Conservation (phyloP, 2,797 vertebrate genomes). For the Dallia pectoralis region DNA sequence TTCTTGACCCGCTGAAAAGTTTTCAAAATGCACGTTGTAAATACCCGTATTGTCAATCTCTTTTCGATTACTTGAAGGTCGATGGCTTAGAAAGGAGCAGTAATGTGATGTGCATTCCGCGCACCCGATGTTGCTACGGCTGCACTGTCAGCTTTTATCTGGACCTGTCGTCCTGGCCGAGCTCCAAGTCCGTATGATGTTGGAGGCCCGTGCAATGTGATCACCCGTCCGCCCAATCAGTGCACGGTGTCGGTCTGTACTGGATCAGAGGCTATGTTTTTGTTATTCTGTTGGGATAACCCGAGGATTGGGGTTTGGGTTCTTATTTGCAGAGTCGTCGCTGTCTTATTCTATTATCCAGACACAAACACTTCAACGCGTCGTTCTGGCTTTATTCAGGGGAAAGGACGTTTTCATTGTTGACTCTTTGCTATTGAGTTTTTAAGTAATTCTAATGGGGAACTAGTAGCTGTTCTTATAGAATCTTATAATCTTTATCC, state of each 20-base stretch:
- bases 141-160: slow-evolving; percentile 56
- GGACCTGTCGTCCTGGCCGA: slow-evolving; percentile 43
- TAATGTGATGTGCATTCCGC: slow-evolving; percentile 51
- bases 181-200: slow-evolving; percentile 48
- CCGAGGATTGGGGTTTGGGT: no score
- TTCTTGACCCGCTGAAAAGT: not conserved
- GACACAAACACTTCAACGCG: slow-evolving; percentile 45
- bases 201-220: slow-evolving; percentile 59
- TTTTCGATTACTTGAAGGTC: slow-evolving; percentile 51
- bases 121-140: slow-evolving; percentile 45
- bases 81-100: slow-evolving; percentile 41
- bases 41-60: slow-evolving; percentile 12
- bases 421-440: no score
- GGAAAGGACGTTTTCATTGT: slow-evolving; percentile 25
- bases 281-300: no score
- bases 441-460: not conserved
- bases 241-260: slow-evolving; percentile 45
- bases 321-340: slow-evolving; percentile 33
- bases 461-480: no score
- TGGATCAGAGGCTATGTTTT: slow-evolving; percentile 32
- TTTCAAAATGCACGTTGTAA: slow-evolving; percentile 9
- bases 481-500: no score
- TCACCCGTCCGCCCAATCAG: slow-evolving; percentile 48
- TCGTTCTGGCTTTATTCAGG: slow-evolving; percentile 48
- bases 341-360: slow-evolving; percentile 55